Base-by-base conservation (phyloP, 1,140 invertebrate species). In the Trachelipus rathkii region DNA sequence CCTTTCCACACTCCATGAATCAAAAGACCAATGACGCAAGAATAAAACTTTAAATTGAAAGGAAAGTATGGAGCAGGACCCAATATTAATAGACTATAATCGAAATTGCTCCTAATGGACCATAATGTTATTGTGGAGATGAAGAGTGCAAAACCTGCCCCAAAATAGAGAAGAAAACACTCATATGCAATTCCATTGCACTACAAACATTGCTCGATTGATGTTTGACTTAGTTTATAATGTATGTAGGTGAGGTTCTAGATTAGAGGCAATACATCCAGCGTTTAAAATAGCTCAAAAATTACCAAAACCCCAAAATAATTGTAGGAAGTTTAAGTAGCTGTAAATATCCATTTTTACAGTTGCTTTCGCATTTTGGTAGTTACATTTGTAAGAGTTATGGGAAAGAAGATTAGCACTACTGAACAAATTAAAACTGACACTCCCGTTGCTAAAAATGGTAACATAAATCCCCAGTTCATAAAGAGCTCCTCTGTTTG, bases 141-240 rank as follows among this genome's bases (percentile, higher is more conserved):
- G 82, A 10, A 85, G 88, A 83, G 94, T 92, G 82, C 92, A 93
- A 0, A 93, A 79, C 88, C 89, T 91, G 33, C 94, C 93, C 90
- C 91, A 95, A 10, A 86, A 85, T 0, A 93, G 93, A 0, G 93
- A 92, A 0, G 91, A n/a, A 91, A 0, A 92, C 53, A 0, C 93
- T n/a, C 93, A 84, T 95, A 96, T 11, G 91, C 89, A 0, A 91
- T 93, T 4, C 94, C 93, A 82, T 93, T 94, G 66, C 95, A 91
- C n/a, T 15, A 95, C 89, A 84, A 96, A 95, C 89, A 95, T 92
- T 15, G 94, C 83, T 0, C 94, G 45, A 95, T 85, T 8, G 92
- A 83, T 10, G 93, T 88, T 0, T 92, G 92, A 15, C 81, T 90
- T 72, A 95, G 85, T 11, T 89, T 83, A n/a, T 82, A 95, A 89